These are phyloP conservation scores for Cephus sareptanus DNA, from an alignment of 2,888 invertebrate genomes.

Conservation along the genomic window DNA sequence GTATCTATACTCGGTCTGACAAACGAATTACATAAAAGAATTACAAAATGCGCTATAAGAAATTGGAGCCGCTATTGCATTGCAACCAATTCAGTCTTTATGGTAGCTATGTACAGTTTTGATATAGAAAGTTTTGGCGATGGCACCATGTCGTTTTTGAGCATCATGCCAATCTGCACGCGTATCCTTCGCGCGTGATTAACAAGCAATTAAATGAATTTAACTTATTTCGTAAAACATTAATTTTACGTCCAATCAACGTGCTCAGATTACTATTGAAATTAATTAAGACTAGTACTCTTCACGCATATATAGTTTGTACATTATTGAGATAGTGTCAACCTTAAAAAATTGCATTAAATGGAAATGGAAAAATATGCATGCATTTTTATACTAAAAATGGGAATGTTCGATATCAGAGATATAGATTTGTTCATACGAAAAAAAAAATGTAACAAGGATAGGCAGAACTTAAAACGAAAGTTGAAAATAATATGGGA, in stretches of 20 bases:
- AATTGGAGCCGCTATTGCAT: not conserved
- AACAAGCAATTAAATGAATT: not conserved
- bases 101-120: slow-evolving; percentile 11
- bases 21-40: not conserved
- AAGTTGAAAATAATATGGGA: not conserved
- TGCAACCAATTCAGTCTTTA: slow-evolving; percentile 2
- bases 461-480: not conserved
- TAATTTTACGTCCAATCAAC: not conserved
- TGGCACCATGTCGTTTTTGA: slow-evolving; percentile 2
- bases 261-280: not conserved
- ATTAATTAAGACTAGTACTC: not conserved
- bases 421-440: not conserved
- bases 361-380: not conserved
- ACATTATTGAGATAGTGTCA: not conserved
- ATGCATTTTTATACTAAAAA: not conserved
- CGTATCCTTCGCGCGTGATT: not conserved
- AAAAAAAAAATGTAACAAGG: too few species aligned
- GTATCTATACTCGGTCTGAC: not conserved
- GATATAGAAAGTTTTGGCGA: not conserved
- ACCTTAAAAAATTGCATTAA: not conserved
- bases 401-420: not conserved
- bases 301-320: not conserved
- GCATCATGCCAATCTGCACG: not conserved
- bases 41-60: not conserved
- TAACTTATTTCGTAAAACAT: not conserved